phyloP scores from a whole-genome alignment of 2,888 invertebrate genomes.

The Exocentrus adspersus region DNA sequence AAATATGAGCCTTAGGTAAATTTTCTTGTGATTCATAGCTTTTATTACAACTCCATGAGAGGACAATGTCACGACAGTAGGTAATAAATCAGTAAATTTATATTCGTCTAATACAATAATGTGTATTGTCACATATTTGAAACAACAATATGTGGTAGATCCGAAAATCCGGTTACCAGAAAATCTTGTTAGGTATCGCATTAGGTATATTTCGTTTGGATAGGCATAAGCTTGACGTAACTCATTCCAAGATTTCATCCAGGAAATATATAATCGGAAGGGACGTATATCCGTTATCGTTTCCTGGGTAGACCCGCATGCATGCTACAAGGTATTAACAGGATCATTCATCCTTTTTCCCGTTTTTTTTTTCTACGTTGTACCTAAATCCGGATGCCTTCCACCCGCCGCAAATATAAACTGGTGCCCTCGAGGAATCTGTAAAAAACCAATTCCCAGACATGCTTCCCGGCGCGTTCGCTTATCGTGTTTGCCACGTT shows the following conservation, averaged over 20 bases:
- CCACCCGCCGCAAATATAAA: slow-evolving; percentile 18
- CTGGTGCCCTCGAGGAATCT: slow-evolving; percentile 22
- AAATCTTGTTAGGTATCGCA: too few relatives aligned
- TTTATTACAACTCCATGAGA: too few relatives aligned
- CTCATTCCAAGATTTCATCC: neutral
- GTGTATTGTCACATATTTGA: too few relatives aligned
- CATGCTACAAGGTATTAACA: slow-evolving; percentile 24
- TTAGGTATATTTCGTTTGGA: too few relatives aligned
- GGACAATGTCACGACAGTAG: too few relatives aligned
- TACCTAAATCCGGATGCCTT: slow-evolving; percentile 14
- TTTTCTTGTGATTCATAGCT: too few relatives aligned
- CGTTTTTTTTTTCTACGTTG: slow-evolving; percentile 9
- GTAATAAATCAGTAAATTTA: too few relatives aligned
- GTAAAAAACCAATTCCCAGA: slow-evolving; percentile 39
- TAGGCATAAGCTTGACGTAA: neutral
- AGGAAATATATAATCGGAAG: neutral
- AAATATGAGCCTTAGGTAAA: too few relatives aligned
- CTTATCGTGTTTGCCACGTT: slow-evolving; percentile 41
- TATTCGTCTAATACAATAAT: too few relatives aligned
- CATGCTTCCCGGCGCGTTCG: slow-evolving; percentile 32
- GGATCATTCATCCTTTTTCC: slow-evolving; percentile 11
- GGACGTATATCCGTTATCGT: slow-evolving; percentile 6
- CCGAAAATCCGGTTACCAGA: too few relatives aligned
- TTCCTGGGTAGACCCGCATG: slow-evolving; percentile 9
- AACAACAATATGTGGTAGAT: too few relatives aligned